A percentile compares a stretch with the other conserved stretches of the same genome.
phyloP scores from a whole-genome alignment of 1,140 invertebrate genomes.

The Papilio polyxenes region DNA sequence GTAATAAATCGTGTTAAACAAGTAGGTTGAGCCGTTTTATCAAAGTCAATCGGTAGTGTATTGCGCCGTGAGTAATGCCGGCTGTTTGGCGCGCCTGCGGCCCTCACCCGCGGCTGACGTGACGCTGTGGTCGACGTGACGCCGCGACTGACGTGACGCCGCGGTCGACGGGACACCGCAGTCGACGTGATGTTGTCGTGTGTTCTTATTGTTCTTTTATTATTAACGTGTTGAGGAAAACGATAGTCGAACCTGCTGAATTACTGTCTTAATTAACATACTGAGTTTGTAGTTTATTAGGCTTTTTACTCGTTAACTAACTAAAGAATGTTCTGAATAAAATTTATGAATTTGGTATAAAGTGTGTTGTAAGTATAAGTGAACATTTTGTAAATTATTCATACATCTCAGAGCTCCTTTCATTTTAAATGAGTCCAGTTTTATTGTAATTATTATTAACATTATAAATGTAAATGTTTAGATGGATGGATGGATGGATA shows the following conservation, averaged over 20 bases:
- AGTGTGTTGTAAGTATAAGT: too few species aligned
- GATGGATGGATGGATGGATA: too few species aligned
- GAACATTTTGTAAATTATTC: not conserved
- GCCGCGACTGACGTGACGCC: not conserved
- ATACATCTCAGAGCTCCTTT: not conserved
- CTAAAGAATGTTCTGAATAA: not conserved
- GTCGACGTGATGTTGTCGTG: not conserved
- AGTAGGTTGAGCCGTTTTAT: conserved; percentile 79
- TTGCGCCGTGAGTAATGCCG: conserved; percentile 71
- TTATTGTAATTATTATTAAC: not conserved
- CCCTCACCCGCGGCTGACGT: not conserved
- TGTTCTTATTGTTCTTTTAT: conserved; percentile 18
- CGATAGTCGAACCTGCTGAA: conserved; percentile 13
- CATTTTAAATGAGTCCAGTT: not conserved
- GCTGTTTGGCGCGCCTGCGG: conserved; percentile 47
- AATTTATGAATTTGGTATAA: not conserved
- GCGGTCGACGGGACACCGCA: not conserved
- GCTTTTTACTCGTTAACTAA: not conserved
- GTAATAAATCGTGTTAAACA: conserved; percentile 80
- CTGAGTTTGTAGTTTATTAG: not conserved
- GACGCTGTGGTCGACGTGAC: not conserved
- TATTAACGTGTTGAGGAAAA: conserved; percentile 24
- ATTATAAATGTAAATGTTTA: too few species aligned
- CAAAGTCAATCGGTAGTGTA: conserved; percentile 78
- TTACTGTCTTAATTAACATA: not conserved